Base-by-base conservation (phyloP, 2,797 vertebrate genomes). In the Protonibea diacanthus region DNA sequence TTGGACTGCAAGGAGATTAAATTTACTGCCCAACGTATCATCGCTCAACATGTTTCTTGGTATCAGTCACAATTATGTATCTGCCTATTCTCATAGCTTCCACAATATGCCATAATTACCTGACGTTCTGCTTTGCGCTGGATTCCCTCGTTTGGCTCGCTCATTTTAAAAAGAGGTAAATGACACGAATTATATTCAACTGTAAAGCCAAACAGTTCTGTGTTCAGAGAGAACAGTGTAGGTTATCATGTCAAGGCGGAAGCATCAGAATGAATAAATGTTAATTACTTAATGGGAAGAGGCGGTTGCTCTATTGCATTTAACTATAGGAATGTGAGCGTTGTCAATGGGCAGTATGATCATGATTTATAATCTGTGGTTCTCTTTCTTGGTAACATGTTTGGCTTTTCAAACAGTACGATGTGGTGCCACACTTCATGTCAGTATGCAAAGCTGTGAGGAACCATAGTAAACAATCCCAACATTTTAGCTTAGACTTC, bases 121-220 rank as follows among this genome's bases (percentile, higher is more conserved):
- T 13, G 14, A 71, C 14, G 17, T 40, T 67, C 48, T 29, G 38
- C 53, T 68, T 44, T 25, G 14, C 44, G 12, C 12, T 42, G 15
- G 18, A 59, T 40, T 47, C 6, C 53, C 42, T 71, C n/a, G 0
- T 3, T 23, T 27, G 21, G 20, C 5, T 10, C 17, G 6, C 60
- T 60, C 4, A 64, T 51, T 69, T 58, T 20, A 57, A 69, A 57
- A 69, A 57, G 29, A 20, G 14, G 20, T 65, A 55, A 71, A 74
- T 70, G 10, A 49, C 40, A 42, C 25, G 6, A 40, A 73, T 42
- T 68, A 53, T 42, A 65, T 71, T 52, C 38, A 80, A 65, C 17
- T 52, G 27, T 71, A 47, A 76, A 51, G 63, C 55, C 64, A 55
- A 69, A 59, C 49, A 52, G 33, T 44, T 61, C 23, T 23, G 23